phyloP scores from a whole-genome alignment of 2,888 invertebrate species.

The Julus scandinavius region DNA sequence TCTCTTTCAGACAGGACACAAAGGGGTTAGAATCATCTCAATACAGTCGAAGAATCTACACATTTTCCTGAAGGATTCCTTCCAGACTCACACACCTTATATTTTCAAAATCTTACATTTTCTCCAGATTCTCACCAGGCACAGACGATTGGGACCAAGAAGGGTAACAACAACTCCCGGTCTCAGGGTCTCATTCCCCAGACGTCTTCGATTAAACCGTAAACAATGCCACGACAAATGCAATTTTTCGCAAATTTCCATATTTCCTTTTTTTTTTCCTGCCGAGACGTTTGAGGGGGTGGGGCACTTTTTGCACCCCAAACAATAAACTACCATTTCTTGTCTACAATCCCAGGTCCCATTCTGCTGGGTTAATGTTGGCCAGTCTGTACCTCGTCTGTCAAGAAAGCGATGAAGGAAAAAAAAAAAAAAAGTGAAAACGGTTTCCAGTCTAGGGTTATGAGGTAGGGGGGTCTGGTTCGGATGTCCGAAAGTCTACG shows the following conservation, averaged over 20 bases:
- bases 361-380: conserved; percentile 8
- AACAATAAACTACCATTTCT: conserved; percentile 18
- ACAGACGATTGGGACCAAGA: neutral
- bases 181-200: neutral
- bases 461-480: conserved; percentile 9
- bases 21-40: no score
- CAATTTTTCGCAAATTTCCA: neutral
- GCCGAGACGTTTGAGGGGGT: conserved; percentile 1
- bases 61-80: neutral
- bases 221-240: neutral
- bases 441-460: conserved; percentile 11
- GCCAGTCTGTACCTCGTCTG: conserved; percentile 44
- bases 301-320: neutral
- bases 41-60: no score
- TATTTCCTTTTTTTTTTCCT: neutral
- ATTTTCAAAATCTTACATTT: no score
- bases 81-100: neutral
- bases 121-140: no score
- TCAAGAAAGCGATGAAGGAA: neutral
- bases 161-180: neutral
- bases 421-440: conserved; percentile 32
- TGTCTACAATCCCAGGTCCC: conserved; percentile 15
- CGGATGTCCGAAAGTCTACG: conserved; percentile 42
- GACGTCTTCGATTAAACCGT: neutral
- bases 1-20: no score